phyloP scores from a whole-genome alignment of 2,113 vertebrate genomes.

The Mastomys coucha region DNA sequence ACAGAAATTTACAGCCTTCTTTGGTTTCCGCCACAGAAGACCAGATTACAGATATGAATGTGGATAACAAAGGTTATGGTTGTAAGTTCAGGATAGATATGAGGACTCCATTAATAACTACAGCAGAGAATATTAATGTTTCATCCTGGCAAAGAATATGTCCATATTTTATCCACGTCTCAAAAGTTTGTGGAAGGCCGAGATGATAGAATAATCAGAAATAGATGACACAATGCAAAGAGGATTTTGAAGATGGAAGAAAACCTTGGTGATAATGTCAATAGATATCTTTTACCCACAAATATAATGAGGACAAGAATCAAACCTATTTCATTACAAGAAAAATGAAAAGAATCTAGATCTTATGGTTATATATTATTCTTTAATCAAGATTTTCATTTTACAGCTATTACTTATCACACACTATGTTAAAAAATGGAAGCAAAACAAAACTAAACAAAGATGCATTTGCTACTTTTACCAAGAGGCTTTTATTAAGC shows the following conservation, averaged over 20 bases:
- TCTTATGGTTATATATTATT: neutral
- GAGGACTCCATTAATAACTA: neutral
- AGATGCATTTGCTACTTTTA: neutral
- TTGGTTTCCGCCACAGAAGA: neutral
- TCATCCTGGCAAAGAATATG: neutral
- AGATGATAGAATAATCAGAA: neutral
- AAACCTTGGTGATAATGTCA: neutral
- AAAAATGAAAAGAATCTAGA: neutral
- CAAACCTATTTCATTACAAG: neutral
- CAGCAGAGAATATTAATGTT: neutral
- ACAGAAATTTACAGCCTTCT: neutral
- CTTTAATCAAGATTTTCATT: conserved; percentile 33
- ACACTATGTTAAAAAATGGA: neutral
- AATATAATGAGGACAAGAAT: neutral
- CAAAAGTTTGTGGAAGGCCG: neutral
- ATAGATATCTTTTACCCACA: neutral
- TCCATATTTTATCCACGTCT: neutral
- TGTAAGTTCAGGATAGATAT: neutral
- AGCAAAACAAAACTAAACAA: neutral
- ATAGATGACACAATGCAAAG: neutral
- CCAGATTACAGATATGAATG: neutral
- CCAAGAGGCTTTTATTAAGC: neutral
- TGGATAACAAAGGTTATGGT: neutral
- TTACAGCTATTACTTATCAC: neutral
- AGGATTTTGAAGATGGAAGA: neutral